Evolutionary conservation across 2,113 vertebrate species (phyloP), one percentile per base, ranked within the genome.

Genomic region (Coracopsis vasa): DNA sequence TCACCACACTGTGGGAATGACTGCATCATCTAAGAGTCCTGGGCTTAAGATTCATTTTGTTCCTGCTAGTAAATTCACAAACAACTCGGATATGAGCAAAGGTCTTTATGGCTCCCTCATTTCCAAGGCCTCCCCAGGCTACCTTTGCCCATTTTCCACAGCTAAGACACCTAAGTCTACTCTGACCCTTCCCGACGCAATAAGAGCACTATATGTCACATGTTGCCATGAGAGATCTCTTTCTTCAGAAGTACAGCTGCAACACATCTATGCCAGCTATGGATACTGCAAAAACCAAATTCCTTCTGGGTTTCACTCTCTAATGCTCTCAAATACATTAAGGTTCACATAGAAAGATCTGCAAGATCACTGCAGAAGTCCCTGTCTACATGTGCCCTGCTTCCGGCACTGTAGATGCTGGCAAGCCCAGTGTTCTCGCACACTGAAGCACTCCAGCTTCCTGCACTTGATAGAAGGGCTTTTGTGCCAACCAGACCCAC

Each of bases 41-140:
- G 35, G 56, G 42, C 69, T 87, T 78, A 42, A 67, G 72, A 88
- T 65, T 39, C 39, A 62, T 86, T 88, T 72, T 91, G 60, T 71
- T 89, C 77, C 78, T 53, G 6, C 42, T n/a, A 84, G 35, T 41
- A 79, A 79, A 81, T 51, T 72, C 80, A 91, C 69, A 84, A 88
- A 92, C 79, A 94, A 84, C 47, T 78, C 16, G 3, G 83, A 86
- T 33, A 74, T n/a, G 69, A 85, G 62, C 48, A 95, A 95, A 90
- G 66, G 79, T 93, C 58, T 69, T 42, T 42, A 58, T 9, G 44
- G 47, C 9, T 89, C 72, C 50, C n/a, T 44, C 21, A 67, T 75
- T 86, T 89, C 77, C 85, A 86, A 86, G 66, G 67, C 51, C 42
- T 80, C 45, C 35, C 33, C 37, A 37, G 11, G 37, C 54, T 86